Percentiles rank a stretch among this genome's conserved stretches.
Conservation (phyloP, 1,140 invertebrate genomes). For the Orchesella cincta region DNA sequence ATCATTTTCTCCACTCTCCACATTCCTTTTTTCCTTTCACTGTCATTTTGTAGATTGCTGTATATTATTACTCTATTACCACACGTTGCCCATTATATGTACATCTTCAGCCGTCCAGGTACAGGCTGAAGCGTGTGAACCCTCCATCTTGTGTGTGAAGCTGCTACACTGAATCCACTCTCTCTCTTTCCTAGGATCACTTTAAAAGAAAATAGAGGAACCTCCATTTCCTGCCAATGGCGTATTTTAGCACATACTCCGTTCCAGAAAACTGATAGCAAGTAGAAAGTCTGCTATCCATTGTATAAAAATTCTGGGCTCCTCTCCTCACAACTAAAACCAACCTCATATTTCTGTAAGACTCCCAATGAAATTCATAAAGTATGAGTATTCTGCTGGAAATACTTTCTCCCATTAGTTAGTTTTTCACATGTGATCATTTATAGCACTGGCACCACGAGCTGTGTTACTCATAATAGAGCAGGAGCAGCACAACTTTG, state of each 20-base stretch:
- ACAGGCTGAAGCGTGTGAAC: neutral
- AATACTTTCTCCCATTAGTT: too few species aligned
- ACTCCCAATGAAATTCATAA: too few species aligned
- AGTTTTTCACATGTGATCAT: too few species aligned
- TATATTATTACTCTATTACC: neutral
- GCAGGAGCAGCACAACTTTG: too few species aligned
- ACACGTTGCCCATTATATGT: neutral
- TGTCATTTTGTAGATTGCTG: neutral
- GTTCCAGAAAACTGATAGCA: neutral
- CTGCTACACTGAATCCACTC: neutral
- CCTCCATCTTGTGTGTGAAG: neutral
- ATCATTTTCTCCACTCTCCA: neutral
- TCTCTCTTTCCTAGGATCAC: neutral
- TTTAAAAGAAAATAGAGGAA: neutral
- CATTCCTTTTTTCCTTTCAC: neutral
- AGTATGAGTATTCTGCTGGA: too few species aligned
- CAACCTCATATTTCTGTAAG: too few species aligned
- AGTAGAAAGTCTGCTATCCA: neutral
- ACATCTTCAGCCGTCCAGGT: too few species aligned
- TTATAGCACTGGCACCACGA: too few species aligned
- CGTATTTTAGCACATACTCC: neutral
- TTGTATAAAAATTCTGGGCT: too few species aligned
- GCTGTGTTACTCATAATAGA: too few species aligned
- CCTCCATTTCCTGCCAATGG: slow-evolving; percentile 5
- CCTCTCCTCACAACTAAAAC: too few species aligned